Conservation (phyloP, 2,113 vertebrate genomes). For the Eulacestoma nigropectus region DNA sequence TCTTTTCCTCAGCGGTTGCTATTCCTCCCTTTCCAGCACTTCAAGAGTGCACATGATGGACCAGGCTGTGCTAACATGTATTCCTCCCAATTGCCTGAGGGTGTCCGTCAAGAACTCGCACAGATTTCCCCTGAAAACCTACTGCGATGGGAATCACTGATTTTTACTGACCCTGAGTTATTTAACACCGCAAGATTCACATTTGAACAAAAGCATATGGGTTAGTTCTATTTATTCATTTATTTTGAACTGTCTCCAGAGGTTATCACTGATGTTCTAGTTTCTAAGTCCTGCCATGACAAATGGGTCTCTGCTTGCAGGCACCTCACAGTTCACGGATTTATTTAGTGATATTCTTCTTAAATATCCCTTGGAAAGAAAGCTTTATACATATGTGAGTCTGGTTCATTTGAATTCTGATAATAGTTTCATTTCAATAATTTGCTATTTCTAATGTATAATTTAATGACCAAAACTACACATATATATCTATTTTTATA, state of each 20-base stretch:
- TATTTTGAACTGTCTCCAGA: not conserved
- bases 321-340: not conserved
- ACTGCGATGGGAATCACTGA: not conserved
- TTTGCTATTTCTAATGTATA: not conserved
- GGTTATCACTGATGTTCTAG: not conserved
- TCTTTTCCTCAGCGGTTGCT: not conserved
- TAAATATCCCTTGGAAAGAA: not conserved
- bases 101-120: not conserved
- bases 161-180: not conserved
- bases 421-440: not conserved
- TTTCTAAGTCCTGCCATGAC: not conserved
- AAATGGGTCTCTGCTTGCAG: not conserved
- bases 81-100: accelerated
- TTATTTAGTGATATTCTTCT: not conserved
- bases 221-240: not conserved
- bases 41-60: not conserved
- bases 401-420: not conserved
- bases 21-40: not conserved
- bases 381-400: not conserved
- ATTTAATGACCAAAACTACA: not conserved
- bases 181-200: not conserved
- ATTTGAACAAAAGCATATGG: not conserved
- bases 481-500: not conserved
- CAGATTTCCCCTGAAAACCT: not conserved
- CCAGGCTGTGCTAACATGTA: not conserved